A percentile compares a stretch with the other conserved stretches of the same genome.
Evolutionary conservation across 2,888 invertebrate species (phyloP).

Genomic region (Monopis laevigella): DNA sequence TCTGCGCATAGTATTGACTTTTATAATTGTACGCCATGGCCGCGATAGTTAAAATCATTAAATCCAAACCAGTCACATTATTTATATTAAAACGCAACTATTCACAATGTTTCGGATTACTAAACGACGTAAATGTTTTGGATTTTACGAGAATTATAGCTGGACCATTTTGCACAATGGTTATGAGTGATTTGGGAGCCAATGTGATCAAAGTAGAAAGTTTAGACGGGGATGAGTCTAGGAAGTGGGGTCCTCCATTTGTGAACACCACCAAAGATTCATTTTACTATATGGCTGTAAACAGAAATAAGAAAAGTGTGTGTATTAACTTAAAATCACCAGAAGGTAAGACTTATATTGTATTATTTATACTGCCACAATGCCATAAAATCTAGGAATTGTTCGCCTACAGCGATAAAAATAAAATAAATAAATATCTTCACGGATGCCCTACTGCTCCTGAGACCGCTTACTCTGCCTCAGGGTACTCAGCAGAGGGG

Average conservation of each 20-base stretch:
- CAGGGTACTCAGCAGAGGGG: no score
- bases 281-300: constrained; percentile 87
- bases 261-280: constrained; percentile 71
- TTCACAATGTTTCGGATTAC: constrained; percentile 49
- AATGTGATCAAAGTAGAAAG: constrained; percentile 93
- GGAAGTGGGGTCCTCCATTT: constrained; percentile 95
- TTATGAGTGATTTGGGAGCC: constrained; percentile 91
- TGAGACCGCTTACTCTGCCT: no score
- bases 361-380: no score
- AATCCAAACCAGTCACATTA: no score
- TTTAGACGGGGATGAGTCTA: constrained; percentile 83
- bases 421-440: no score
- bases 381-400: no score
- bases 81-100: no score
- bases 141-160: constrained; percentile 90
- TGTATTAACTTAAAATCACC: constrained; percentile 83
- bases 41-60: no score
- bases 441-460: no score
- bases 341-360: constrained; percentile 67
- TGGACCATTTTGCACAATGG: constrained; percentile 95
- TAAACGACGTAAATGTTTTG: constrained; percentile 76
- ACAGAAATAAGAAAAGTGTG: constrained; percentile 94
- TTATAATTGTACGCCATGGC: no score
- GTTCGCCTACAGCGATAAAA: no score
- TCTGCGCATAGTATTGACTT: no score